Percentiles rank a stretch among this genome's conserved stretches.
Conservation (phyloP, 2,888 invertebrate genomes). For the Nomada fabriciana region DNA sequence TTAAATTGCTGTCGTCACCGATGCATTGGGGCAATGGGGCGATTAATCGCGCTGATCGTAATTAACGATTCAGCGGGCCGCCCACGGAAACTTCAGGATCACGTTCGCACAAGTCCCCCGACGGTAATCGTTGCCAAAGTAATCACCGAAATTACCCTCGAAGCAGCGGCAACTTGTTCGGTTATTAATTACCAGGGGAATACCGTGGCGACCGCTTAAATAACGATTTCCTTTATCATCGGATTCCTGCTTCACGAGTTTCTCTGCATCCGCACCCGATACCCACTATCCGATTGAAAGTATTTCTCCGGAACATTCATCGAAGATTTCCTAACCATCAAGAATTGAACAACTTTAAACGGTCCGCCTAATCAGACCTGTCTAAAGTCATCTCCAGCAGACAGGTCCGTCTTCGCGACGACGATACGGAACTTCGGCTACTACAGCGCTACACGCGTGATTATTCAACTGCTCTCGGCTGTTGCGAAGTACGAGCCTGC, state of each 20-base stretch:
- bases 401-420: neutral
- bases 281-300: neutral
- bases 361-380: neutral
- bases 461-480: slow-evolving; percentile 8
- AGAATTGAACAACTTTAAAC: too few species aligned
- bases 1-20: slow-evolving; percentile 63
- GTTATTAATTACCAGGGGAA: slow-evolving; percentile 51
- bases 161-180: slow-evolving; percentile 49
- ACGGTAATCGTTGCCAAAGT: slow-evolving; percentile 51
- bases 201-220: slow-evolving; percentile 32
- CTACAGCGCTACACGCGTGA: slow-evolving; percentile 8
- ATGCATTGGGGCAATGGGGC: slow-evolving; percentile 29
- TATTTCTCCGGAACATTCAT: neutral
- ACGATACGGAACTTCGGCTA: neutral
- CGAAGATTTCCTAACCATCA: too few species aligned
- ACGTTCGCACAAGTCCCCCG: slow-evolving; percentile 32
- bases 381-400: neutral
- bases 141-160: slow-evolving; percentile 53
- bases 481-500: neutral
- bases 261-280: slow-evolving; percentile 1
- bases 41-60: slow-evolving; percentile 61
- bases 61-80: slow-evolving; percentile 56
- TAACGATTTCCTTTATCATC: slow-evolving; percentile 45
- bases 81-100: slow-evolving; percentile 56
- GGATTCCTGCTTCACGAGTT: neutral